A percentile compares a stretch with the other conserved stretches of the same genome.
Evolutionary conservation across 2,797 vertebrate species (phyloP).

Genomic region (Typhlichthys eigenmanni): DNA sequence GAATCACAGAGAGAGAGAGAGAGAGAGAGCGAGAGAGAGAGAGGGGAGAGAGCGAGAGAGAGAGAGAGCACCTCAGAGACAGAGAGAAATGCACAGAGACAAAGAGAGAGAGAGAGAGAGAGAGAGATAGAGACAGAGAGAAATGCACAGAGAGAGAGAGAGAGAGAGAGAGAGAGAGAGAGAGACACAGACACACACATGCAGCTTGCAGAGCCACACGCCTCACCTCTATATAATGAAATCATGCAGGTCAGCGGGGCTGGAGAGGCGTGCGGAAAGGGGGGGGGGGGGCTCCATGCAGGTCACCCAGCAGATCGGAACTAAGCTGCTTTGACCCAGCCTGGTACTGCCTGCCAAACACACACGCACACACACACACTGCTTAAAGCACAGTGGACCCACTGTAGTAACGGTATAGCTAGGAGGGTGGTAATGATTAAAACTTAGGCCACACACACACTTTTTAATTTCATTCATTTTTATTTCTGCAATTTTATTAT

Average conservation of each 20-base stretch:
- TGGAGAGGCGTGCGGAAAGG: slow-evolving; percentile 31
- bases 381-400: slow-evolving; percentile 56
- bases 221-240: slow-evolving; percentile 79
- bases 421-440: slow-evolving; percentile 43
- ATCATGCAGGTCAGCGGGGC: slow-evolving; percentile 78
- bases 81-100: too few species aligned
- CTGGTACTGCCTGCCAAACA: slow-evolving; percentile 73
- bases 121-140: too few species aligned
- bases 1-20: too few species aligned
- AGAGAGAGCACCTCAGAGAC: too few species aligned
- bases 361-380: slow-evolving; percentile 42
- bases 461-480: too few species aligned
- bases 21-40: too few species aligned
- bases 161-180: background rate
- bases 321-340: slow-evolving; percentile 81
- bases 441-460: slow-evolving; percentile 11
- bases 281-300: slow-evolving; percentile 45
- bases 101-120: too few species aligned
- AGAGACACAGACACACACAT: background rate
- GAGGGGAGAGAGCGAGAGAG: too few species aligned
- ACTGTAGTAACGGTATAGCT: slow-evolving; percentile 36
- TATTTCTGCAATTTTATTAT: too few species aligned
- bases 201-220: slow-evolving; percentile 30
- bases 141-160: too few species aligned
- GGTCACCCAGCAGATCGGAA: slow-evolving; percentile 80